Conservation (phyloP, 2,797 vertebrate genomes). For the Pseudochaenichthys georgianus region DNA sequence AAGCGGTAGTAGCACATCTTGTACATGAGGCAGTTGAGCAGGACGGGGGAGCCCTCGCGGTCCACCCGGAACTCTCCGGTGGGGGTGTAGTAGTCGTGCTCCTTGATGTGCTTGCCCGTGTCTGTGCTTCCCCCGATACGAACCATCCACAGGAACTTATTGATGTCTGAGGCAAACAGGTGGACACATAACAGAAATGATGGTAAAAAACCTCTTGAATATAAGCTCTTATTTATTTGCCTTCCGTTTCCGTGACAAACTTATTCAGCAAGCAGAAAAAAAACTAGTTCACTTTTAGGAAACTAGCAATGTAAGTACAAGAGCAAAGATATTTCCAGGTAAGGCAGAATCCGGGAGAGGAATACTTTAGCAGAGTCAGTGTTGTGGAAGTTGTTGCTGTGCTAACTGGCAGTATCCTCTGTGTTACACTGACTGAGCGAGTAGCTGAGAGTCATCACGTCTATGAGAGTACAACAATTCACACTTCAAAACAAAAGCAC, state of each 20-base stretch:
- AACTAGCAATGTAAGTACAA: background rate
- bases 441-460: background rate
- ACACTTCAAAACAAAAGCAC: background rate
- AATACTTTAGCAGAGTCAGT: no score
- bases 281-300: no score
- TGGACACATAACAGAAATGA: background rate
- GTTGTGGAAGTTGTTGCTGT: no score
- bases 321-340: background rate
- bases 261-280: background rate
- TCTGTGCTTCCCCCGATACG: slow-evolving; percentile 98
- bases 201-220: background rate
- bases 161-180: slow-evolving; percentile 89
- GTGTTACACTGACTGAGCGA: no score
- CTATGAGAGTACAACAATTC: background rate
- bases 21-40: slow-evolving; percentile 99
- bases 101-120: slow-evolving; percentile 97
- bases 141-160: slow-evolving; percentile 99
- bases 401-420: background rate
- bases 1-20: slow-evolving; percentile 99
- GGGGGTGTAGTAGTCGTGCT: slow-evolving; percentile 98
- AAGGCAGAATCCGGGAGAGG: no score
- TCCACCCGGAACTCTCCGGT: slow-evolving; percentile 98
- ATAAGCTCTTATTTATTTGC: background rate
- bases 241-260: background rate
- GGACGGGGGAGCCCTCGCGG: slow-evolving; percentile 94